Base-by-base conservation (phyloP, 1,140 invertebrate species). In the Drosophila persimilis region DNA sequence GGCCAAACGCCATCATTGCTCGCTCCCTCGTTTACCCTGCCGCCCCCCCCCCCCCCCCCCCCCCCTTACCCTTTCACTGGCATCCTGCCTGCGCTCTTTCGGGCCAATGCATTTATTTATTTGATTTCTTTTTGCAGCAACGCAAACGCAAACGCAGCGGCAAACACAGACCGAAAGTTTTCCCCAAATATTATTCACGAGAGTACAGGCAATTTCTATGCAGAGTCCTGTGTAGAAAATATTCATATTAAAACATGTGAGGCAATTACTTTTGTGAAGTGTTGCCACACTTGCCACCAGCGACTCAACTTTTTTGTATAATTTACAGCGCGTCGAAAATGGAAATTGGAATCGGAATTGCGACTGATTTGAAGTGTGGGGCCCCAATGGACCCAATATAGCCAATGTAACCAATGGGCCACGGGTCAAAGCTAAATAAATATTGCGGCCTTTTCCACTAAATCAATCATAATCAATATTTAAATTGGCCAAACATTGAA, bases 391-490 rank as follows among this genome's bases (percentile, higher is more conserved):
- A 54, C 57, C 29, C 3, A 26, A 26, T 26, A 5, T 26, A 26
- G 4, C 4, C 4, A 39, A 39, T 39, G 35, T 13, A 39, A 55
- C 41, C 45, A 69, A 39, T 44, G 43, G 53, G 35, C 45, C 44
- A 6, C 60, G 45, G 35, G 45, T 43, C 54, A 67, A 41, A 64
- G 54, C 35, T 52, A 56, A 72, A 69, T 73, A 84, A 80, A 77
- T 64, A 85, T 50, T 62, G 61, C 48, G 59, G 51, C 53, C 55
- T 53, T 44, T 59, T 46, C 54, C 57, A 54, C 81, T 58, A 77
- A 86, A 85, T 86, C 81, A 85, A 85, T 86, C 81, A 85, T 76
- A 76, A 83, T 83, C 79, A 81, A 83, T 70, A 78, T 73, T 65
- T 67, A 64, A 84, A 71, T 64, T 67, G 62, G 20, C 43, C n/a